Conservation (phyloP, 2,113 vertebrate genomes). For the Odocoileus virginianus region DNA sequence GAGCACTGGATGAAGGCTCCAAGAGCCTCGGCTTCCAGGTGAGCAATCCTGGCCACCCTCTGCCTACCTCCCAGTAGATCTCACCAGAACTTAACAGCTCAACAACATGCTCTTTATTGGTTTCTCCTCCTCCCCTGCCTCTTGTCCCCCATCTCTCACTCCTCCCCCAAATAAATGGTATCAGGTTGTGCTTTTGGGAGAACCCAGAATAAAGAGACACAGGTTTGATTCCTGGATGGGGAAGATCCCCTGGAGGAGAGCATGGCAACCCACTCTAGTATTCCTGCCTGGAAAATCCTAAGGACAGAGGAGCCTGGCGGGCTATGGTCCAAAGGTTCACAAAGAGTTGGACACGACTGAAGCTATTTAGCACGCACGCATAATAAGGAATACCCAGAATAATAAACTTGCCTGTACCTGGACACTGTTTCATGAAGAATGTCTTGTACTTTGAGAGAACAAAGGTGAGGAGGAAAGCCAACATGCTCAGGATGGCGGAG, state of each 20-base stretch:
- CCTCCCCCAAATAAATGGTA: background rate
- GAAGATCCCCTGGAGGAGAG: background rate
- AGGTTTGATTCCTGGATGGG: background rate
- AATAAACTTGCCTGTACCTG: background rate
- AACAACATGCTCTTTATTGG: rapidly evolving
- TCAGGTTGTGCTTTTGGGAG: background rate
- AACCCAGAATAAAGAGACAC: background rate
- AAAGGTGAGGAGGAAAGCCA: background rate
- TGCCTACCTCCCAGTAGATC: background rate
- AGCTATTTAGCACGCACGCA: too few relatives aligned
- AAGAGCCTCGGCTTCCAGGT: background rate
- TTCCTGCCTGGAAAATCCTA: background rate
- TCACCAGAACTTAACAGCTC: background rate
- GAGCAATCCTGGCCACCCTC: background rate
- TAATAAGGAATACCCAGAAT: background rate
- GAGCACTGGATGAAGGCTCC: background rate
- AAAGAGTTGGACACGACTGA: background rate
- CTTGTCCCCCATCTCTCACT: background rate
- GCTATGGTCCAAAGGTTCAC: background rate
- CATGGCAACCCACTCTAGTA: background rate
- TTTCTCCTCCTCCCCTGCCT: background rate
- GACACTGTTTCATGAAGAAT: background rate
- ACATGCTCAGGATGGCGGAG: too few relatives aligned
- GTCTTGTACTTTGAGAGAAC: background rate
- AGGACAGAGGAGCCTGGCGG: background rate